phyloP scores from a whole-genome alignment of 2,888 invertebrate species.

The Strigamia maritima region DNA sequence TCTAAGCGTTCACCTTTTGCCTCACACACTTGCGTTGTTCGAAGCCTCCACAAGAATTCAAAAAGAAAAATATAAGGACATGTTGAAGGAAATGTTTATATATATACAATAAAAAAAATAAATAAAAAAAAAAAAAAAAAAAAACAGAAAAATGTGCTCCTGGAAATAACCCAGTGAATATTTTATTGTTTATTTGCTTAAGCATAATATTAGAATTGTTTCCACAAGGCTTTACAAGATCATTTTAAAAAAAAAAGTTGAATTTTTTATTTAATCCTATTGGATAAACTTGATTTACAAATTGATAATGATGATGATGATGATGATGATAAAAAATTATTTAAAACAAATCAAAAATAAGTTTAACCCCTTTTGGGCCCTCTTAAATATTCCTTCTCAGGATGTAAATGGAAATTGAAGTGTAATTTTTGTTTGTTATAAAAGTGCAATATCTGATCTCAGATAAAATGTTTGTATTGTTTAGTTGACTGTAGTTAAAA shows the following conservation, averaged over 20 bases:
- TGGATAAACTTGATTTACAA: neutral
- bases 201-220: neutral
- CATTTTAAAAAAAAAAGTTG: neutral
- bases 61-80: neutral
- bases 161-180: neutral
- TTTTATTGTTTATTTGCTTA: neutral
- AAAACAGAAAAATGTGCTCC: neutral
- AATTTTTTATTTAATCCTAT: neutral
- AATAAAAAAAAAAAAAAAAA: no score
- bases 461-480: neutral
- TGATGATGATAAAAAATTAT: neutral
- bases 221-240: neutral
- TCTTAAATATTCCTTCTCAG: conserved; percentile 4
- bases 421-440: neutral
- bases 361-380: neutral
- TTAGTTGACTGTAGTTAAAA: neutral
- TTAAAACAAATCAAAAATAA: neutral
- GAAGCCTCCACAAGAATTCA: neutral
- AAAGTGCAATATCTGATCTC: conserved; percentile 25
- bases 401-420: neutral
- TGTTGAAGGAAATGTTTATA: neutral
- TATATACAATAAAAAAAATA: no score
- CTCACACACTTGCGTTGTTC: neutral
- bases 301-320: no score
- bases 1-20: conserved; percentile 8